phyloP scores from a whole-genome alignment of 1,140 invertebrate species.

The Aphaenogaster rudis region DNA sequence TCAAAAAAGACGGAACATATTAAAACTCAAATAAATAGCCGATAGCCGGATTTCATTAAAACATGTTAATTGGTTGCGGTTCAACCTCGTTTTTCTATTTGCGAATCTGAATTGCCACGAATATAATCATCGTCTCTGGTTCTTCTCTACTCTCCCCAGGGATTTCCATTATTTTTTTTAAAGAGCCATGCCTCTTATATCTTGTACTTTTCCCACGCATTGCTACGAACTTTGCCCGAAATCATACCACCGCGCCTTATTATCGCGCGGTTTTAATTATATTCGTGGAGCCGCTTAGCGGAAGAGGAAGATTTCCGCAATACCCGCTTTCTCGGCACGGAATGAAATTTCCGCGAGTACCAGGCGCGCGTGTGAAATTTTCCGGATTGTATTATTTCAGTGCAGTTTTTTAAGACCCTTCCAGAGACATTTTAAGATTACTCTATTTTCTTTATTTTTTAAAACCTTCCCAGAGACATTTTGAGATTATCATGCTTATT shows the following conservation, averaged over 20 bases:
- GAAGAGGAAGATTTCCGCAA: conserved; percentile 32
- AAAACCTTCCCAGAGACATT: conserved; percentile 7
- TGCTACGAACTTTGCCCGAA: conserved; percentile 24
- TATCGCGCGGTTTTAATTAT: conserved; percentile 60
- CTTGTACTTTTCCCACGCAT: neutral
- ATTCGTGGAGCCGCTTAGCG: conserved; percentile 51
- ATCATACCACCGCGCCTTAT: conserved; percentile 38
- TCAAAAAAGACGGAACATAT: neutral
- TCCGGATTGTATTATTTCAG: conserved; percentile 38
- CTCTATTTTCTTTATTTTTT: neutral
- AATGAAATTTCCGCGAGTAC: conserved; percentile 38
- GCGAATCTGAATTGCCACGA: neutral
- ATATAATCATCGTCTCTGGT: neutral
- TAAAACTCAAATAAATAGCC: conserved; percentile 1
- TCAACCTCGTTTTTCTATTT: neutral
- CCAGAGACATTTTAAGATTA: conserved; percentile 3
- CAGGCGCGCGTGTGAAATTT: conserved; percentile 38
- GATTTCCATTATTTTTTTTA: conserved; percentile 22
- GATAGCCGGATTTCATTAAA: conserved; percentile 8
- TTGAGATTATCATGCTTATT: neutral
- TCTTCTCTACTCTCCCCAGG: no score
- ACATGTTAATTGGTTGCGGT: neutral
- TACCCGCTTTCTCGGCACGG: neutral
- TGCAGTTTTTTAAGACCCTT: neutral
- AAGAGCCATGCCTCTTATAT: neutral